phyloP scores from a whole-genome alignment of 1,140 invertebrate genomes.

The Tetramorium alpestre region DNA sequence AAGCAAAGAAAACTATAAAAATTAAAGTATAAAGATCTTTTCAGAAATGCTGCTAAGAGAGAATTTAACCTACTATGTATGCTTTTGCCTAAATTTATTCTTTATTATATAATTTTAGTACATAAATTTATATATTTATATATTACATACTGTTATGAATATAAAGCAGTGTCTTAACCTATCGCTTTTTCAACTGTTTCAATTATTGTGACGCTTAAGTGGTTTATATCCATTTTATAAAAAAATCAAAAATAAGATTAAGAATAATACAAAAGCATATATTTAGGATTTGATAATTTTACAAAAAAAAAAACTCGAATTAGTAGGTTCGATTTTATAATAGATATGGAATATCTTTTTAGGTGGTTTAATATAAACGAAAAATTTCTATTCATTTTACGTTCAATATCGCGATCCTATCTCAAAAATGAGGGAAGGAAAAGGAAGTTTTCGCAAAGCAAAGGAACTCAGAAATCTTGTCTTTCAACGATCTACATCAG shows the following conservation, averaged over 20 bases:
- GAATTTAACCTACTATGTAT: not conserved
- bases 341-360: not conserved
- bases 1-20: not conserved
- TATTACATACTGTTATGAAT: not conserved
- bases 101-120: not conserved
- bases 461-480: slow-evolving; percentile 46
- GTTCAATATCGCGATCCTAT: slow-evolving; percentile 24
- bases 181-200: not conserved
- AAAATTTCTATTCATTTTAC: slow-evolving; percentile 19
- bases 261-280: not conserved
- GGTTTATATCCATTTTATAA: not conserved
- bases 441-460: slow-evolving; percentile 48
- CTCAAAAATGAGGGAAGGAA: slow-evolving; percentile 1
- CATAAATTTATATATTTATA: not conserved
- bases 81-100: not conserved
- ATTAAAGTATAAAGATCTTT: slow-evolving; percentile 7
- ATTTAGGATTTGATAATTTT: slow-evolving; percentile 1
- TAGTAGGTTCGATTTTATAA: not conserved
- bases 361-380: not conserved
- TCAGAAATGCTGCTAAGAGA: not conserved
- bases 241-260: not conserved
- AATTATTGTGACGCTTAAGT: not conserved
- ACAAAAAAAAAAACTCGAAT: not conserved
- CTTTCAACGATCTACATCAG: slow-evolving; percentile 40
- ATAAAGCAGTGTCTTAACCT: not conserved